Base-by-base conservation (phyloP, 1,140 invertebrate genomes). In the Mylabris phalerata region DNA sequence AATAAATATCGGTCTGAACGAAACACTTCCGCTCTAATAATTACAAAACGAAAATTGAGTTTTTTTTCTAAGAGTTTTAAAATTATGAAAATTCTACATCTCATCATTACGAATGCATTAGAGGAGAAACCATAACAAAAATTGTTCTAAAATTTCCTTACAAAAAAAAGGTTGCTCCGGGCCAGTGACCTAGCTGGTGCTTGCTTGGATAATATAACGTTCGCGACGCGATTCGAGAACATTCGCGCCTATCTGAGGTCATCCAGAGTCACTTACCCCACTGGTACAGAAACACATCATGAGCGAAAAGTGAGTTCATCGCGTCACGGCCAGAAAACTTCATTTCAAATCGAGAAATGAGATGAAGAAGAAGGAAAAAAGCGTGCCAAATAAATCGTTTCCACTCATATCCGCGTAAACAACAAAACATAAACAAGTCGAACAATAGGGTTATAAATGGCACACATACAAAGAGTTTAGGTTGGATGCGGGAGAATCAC, bases 201-300 rank as follows among this genome's bases (percentile, higher is more conserved):
- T 19, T 19, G 19, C 32, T 32, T 32, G 32, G 32, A 32, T 32
- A 49, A 45, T 52, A 50, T 44, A 48, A 47, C 61, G 55, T 42
- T 47, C 54, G 60, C 55, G 55, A 46, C 57, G 43, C 50, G 51
- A 41, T 60, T 59, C 61, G 63, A 61, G 63, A 64, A 64, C 51
- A 64, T 63, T 62, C 59, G 64, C 64, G 49, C 50, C 48, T 50
- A 57, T 63, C 56, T 59, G 67, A 69, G 68, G 68, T 70, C 68
- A 70, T 50, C 50, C 52, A 51, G 56, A 70, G 68, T 70, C 68
- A 70, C 68, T 68, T 70, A 70, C 68, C 68, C 67, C 66, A 70
- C 42, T 67, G 63, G 65, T 67, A 70, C 67, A 68, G 63, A 68
- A 66, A 70, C 55, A 55, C 27, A 50, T 42, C 47, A 48, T 39